Evolutionary conservation across 2,888 invertebrate species (phyloP).

Genomic region (Sarcophaga carnaria): DNA sequence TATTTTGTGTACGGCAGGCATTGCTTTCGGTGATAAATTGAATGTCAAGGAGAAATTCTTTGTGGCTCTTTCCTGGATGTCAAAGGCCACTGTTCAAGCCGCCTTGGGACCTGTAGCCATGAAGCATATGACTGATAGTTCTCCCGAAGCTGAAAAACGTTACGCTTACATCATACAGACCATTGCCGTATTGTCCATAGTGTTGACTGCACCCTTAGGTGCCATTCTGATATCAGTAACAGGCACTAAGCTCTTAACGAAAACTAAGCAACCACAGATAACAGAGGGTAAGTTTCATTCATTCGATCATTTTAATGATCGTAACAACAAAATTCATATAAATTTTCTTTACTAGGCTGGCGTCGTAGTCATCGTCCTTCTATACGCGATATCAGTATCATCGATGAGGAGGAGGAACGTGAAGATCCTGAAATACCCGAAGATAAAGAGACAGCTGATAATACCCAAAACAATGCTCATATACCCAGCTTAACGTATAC

Average conservation of each 20-base stretch:
- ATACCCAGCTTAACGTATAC: conserved; percentile 66
- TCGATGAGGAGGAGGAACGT: conserved; percentile 90
- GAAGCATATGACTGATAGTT: conserved; percentile 84
- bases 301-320: not conserved
- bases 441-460: conserved; percentile 78
- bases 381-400: conserved; percentile 92
- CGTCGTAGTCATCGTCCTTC: conserved; percentile 91
- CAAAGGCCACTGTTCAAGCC: conserved; percentile 98
- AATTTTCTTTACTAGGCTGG: conserved; percentile 84
- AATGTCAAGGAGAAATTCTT: conserved; percentile 95
- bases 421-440: conserved; percentile 82
- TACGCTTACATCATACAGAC: conserved; percentile 89
- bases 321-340: not conserved
- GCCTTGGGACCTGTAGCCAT: conserved; percentile 91
- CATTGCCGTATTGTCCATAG: conserved; percentile 90
- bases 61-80: conserved; percentile 95
- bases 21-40: conserved; percentile 90
- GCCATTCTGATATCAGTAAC: conserved; percentile 91
- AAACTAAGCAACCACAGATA: conserved; percentile 87
- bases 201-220: conserved; percentile 92
- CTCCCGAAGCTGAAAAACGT: conserved; percentile 82
- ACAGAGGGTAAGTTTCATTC: conserved; percentile 83
- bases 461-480: conserved; percentile 79
- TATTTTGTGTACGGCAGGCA: conserved; percentile 85
- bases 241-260: conserved; percentile 89